Conservation (phyloP, 1,140 invertebrate species). For the Leptopilina clavipes region DNA sequence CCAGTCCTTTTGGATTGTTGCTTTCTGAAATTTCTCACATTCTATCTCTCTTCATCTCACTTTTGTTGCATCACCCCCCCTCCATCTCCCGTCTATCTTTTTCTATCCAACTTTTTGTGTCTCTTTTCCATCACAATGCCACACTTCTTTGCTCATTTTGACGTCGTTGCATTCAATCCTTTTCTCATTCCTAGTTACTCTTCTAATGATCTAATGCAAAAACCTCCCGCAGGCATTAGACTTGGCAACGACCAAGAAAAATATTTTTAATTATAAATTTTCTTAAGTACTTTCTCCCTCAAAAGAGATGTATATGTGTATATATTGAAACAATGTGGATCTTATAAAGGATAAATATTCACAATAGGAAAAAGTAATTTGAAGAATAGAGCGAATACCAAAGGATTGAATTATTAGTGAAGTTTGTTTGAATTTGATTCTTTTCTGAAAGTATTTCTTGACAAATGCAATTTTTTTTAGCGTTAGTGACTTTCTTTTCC, state of each 20-base stretch:
- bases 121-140: slow-evolving; percentile 46
- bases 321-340: background rate
- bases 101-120: slow-evolving; percentile 44
- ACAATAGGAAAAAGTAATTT: slow-evolving; percentile 6
- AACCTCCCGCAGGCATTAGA: slow-evolving; percentile 58
- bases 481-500: too few species aligned
- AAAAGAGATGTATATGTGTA: background rate
- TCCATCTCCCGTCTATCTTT: slow-evolving; percentile 27
- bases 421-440: too few species aligned
- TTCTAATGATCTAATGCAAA: slow-evolving; percentile 46
- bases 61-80: background rate
- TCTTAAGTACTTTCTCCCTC: background rate
- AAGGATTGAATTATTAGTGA: background rate
- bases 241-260: slow-evolving; percentile 48
- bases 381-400: background rate
- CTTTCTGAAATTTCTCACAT: slow-evolving; percentile 63
- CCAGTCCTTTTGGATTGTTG: slow-evolving; percentile 67
- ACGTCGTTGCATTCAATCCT: slow-evolving; percentile 45
- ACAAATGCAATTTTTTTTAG: too few species aligned
- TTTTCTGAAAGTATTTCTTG: too few species aligned
- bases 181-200: slow-evolving; percentile 32
- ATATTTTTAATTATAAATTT: slow-evolving; percentile 45
- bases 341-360: background rate
- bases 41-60: slow-evolving; percentile 18
- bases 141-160: slow-evolving; percentile 53